Evolutionary conservation across 2,113 vertebrate species (phyloP).

Genomic region (Heterochromis multidens): DNA sequence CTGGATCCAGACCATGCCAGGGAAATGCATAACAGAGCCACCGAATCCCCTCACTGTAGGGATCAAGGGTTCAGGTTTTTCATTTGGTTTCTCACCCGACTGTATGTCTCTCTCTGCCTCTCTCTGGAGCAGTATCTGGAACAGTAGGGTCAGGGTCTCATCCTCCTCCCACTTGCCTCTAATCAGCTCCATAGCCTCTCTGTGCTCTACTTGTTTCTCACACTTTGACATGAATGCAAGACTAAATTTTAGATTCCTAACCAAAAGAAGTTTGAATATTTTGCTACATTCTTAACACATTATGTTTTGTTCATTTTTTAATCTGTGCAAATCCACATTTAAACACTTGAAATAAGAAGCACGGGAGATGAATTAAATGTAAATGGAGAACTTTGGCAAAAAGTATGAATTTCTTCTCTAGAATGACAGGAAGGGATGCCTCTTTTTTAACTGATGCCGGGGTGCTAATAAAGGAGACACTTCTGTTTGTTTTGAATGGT

Average conservation of each 20-base stretch:
- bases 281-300: neutral
- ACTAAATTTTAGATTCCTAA: neutral
- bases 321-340: neutral
- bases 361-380: neutral
- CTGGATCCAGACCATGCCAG: neutral
- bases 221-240: neutral
- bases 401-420: neutral
- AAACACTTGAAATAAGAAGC: neutral
- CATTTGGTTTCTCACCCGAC: neutral
- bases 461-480: constrained; percentile 34
- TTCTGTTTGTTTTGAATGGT: constrained; percentile 59
- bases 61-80: neutral
- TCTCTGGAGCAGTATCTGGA: constrained; percentile 11
- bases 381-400: neutral
- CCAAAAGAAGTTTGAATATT: too few species aligned
- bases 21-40: neutral
- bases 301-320: neutral
- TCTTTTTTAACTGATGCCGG: neutral
- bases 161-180: neutral
- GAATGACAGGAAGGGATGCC: neutral
- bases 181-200: neutral
- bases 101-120: neutral
- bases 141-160: neutral
- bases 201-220: neutral
- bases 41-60: neutral